Percentiles rank a stretch among this genome's conserved stretches.
Conservation (phyloP, 2,888 invertebrate species). For the Clusia tigrina region DNA sequence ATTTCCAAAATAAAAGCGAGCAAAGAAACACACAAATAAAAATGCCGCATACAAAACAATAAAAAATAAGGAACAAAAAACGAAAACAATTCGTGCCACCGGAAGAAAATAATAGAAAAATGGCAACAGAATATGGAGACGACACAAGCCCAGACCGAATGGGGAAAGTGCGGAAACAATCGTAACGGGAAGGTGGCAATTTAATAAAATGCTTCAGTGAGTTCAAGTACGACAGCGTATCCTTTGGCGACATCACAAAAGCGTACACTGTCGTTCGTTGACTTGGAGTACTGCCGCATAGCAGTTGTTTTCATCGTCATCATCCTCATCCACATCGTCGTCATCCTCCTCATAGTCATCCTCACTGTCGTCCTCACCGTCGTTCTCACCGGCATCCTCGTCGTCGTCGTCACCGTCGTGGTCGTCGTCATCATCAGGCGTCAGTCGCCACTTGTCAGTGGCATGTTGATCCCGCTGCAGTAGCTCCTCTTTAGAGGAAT, state of each 20-base stretch:
- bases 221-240: constrained; percentile 11
- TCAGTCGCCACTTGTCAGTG: too few relatives aligned
- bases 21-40: neutral
- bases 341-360: neutral
- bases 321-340: neutral
- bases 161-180: neutral
- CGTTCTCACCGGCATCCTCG: neutral
- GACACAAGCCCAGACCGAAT: neutral
- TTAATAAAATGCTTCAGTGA: constrained; percentile 60
- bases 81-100: neutral
- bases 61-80: neutral
- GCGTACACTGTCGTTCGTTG: too few relatives aligned
- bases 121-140: neutral
- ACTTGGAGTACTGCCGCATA: neutral
- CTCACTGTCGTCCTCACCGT: neutral
- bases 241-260: too few relatives aligned
- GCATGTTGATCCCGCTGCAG: too few relatives aligned
- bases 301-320: neutral
- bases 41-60: neutral
- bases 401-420: neutral
- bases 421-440: too few relatives aligned
- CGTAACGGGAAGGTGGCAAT: constrained; percentile 54
- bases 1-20: too few relatives aligned
- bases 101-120: constrained; percentile 5
- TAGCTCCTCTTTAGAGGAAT: too few relatives aligned